Conservation (phyloP, 1,140 invertebrate species). For the Cydia amplana region DNA sequence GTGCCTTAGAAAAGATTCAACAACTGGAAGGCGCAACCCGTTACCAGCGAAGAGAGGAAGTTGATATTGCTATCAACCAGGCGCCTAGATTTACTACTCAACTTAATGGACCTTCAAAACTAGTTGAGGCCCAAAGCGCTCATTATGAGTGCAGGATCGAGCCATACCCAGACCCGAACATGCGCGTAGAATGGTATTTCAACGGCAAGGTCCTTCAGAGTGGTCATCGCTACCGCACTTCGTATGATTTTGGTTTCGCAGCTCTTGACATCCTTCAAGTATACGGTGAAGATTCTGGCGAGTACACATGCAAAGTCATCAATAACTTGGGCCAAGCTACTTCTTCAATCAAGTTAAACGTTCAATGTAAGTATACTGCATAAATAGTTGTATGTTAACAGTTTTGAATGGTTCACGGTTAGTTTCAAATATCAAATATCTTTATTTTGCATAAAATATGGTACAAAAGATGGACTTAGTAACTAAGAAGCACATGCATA, state of each 20-base stretch:
- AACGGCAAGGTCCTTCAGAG: constrained; percentile 95
- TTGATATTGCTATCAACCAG: constrained; percentile 89
- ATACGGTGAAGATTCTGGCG: constrained; percentile 95
- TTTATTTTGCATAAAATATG: no score
- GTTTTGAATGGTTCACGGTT: no score
- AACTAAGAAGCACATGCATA: no score
- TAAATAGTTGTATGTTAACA: no score
- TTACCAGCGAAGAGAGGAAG: constrained; percentile 89
- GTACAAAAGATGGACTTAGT: no score
- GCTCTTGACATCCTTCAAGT: constrained; percentile 95
- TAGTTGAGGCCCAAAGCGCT: constrained; percentile 93
- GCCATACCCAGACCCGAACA: constrained; percentile 95
- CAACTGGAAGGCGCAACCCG: constrained; percentile 90
- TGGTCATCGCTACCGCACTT: constrained; percentile 94
- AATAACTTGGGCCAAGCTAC: constrained; percentile 91
- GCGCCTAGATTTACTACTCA: constrained; percentile 92
- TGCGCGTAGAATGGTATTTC: constrained; percentile 96
- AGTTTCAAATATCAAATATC: no score
- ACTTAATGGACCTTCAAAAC: constrained; percentile 88
- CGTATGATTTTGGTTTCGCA: constrained; percentile 97
- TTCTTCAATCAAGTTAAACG: constrained; percentile 89
- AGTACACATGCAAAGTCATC: constrained; percentile 93
- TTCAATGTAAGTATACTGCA: constrained; percentile 85
- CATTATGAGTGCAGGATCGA: constrained; percentile 98
- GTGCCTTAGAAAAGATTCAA: constrained; percentile 91